phyloP scores from a whole-genome alignment of 2,888 invertebrate species.

The Sesia apiformis region DNA sequence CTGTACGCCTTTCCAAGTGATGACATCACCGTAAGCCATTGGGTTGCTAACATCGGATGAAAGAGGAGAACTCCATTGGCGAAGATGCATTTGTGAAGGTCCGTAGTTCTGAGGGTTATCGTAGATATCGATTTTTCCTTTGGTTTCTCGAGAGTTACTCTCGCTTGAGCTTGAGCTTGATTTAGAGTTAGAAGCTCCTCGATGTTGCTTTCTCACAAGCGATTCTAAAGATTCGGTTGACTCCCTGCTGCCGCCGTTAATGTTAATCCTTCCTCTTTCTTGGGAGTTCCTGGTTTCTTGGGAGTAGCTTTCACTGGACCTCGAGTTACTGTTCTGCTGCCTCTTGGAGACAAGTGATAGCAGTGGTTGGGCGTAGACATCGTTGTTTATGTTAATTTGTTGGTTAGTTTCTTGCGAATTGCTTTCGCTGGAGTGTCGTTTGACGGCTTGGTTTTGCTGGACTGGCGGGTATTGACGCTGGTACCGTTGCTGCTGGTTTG shows the following conservation, averaged over 20 bases:
- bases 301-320: neutral
- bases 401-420: neutral
- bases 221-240: neutral
- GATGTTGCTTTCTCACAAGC: neutral
- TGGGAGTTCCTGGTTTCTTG: neutral
- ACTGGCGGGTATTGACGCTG: neutral
- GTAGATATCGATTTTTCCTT: constrained; percentile 1
- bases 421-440: neutral
- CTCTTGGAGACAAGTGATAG: neutral
- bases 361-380: neutral
- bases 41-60: neutral
- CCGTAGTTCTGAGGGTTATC: neutral
- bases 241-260: neutral
- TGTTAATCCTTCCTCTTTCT: neutral
- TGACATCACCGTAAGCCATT: constrained; percentile 17
- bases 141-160: constrained; percentile 17
- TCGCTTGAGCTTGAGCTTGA: constrained; percentile 5
- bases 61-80: constrained; percentile 10
- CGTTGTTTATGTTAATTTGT: neutral
- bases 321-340: neutral
- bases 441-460: neutral
- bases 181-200: neutral
- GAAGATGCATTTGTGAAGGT: neutral
- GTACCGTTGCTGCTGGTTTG: neutral
- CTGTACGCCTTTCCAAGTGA: constrained; percentile 32